Evolutionary conservation across 2,797 vertebrate genomes (phyloP), one percentile per base, ranked within the genome.

Genomic region (Dryobates pubescens): DNA sequence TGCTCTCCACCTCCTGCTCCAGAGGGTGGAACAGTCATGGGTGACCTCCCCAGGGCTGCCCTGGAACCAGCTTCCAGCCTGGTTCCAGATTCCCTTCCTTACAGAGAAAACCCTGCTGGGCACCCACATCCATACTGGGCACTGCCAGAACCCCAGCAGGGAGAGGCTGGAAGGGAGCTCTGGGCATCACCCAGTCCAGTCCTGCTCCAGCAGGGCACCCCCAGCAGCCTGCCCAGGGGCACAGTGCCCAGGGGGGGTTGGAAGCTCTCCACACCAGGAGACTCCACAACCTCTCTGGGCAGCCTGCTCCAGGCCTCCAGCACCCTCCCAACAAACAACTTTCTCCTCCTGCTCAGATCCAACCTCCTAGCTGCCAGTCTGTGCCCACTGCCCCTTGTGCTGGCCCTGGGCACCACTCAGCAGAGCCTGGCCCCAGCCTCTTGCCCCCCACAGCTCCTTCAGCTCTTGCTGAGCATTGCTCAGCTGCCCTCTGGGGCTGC

Each of bases 81-180:
- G 10, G 6, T 19, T 78, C 32, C 63, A 26, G 15, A 5, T 65
- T 62, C n/a, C 20, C 4, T 43, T 79, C 4, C 24, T 82, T 62
- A 58, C 38, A 43, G 19, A 61, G 47, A 57, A 87, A 53, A 51
- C n/a, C 27, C 41, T 65, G 41, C 24, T 17, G 38, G 32, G 70
- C 24, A 10, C 43, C 62, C 3, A 0, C n/a, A 63, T 63, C 69
- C 0, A 0, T 73, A 30, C 56, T 45, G 29, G 61, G 57, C 34
- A 51, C 26, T 34, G 20, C 18, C 12, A 19, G 30, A 58, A 13
- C 18, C 11, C 6, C 30, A n/a, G 56, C 29, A 30, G 18, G 36
- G 11, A 13, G 24, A 24, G 12, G 27, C 1, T 43, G 62, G 13
- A 43, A 30, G 26, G 18, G 38, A 30, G 18, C 38, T 43, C 62